Evolutionary conservation across 2,797 vertebrate species (phyloP).

Genomic region (Sebastes umbrosus): DNA sequence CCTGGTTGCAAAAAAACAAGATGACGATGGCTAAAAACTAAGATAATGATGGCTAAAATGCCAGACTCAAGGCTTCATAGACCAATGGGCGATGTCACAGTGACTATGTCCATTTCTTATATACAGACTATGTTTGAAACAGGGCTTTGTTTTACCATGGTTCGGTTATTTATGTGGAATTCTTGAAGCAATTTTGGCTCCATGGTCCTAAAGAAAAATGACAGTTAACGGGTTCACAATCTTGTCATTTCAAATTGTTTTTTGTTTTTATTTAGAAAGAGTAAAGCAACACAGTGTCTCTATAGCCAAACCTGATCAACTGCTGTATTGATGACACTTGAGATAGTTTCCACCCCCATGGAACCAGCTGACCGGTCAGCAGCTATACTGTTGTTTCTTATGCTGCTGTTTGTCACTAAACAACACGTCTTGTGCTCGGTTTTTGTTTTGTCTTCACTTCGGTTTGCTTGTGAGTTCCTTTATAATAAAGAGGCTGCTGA

Average conservation of each 20-base stretch:
- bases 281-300: not conserved
- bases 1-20: fast-evolving
- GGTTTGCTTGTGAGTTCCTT: not conserved
- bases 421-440: not conserved
- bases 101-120: no score
- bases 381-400: not conserved
- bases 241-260: not conserved
- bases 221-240: not conserved
- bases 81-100: no score
- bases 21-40: fast-evolving
- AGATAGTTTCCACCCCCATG: slow-evolving; percentile 33
- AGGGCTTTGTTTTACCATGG: not conserved
- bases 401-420: slow-evolving; percentile 43
- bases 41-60: no score
- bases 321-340: not conserved
- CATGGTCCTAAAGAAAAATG: not conserved
- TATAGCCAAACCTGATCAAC: not conserved
- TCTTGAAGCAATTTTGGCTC: not conserved
- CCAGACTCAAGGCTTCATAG: fast-evolving
- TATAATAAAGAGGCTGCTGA: not conserved
- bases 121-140: no score
- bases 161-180: not conserved
- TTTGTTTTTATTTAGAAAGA: not conserved
- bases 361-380: slow-evolving; percentile 2
- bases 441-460: not conserved